phyloP scores from a whole-genome alignment of 2,888 invertebrate species.

The Nephrocerus scutellatus region DNA sequence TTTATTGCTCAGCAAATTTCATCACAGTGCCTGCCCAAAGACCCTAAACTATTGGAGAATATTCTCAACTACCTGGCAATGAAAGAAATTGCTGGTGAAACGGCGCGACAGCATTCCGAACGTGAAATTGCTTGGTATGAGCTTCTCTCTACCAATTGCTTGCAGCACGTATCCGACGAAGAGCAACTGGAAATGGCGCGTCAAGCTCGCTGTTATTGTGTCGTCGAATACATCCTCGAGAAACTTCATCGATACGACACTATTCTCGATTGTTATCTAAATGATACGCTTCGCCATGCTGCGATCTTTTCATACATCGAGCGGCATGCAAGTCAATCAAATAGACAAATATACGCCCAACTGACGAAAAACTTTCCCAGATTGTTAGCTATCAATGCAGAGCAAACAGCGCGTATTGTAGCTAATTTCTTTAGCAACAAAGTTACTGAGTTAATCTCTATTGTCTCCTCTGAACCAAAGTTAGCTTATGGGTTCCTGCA shows the following conservation, averaged over 20 bases:
- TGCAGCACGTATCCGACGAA: conserved; percentile 54
- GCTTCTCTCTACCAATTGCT: conserved; percentile 56
- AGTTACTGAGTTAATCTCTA: conserved; percentile 47
- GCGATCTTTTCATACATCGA: conserved; percentile 57
- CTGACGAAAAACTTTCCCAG: conserved; percentile 48
- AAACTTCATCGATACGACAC: conserved; percentile 55
- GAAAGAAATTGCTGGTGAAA: conserved; percentile 43
- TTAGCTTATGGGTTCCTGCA: conserved; percentile 53
- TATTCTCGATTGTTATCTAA: conserved; percentile 62
- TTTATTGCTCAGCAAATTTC: conserved; percentile 62
- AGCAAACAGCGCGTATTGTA: conserved; percentile 58
- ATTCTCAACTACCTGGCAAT: conserved; percentile 56
- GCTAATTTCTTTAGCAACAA: conserved; percentile 52
- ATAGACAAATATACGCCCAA: conserved; percentile 49
- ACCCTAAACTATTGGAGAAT: conserved; percentile 52
- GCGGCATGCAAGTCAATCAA: conserved; percentile 44
- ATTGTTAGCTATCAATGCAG: conserved; percentile 55
- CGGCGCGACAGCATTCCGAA: conserved; percentile 54
- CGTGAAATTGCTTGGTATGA: conserved; percentile 68
- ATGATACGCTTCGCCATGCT: conserved; percentile 55
- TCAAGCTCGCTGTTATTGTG: conserved; percentile 61
- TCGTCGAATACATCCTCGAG: conserved; percentile 64
- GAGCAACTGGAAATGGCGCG: conserved; percentile 57
- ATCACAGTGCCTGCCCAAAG: conserved; percentile 42
- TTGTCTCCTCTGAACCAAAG: conserved; percentile 25